These are phyloP conservation scores for Melanotaenia boesemani DNA, from an alignment of 2,797 vertebrate genomes.

Conservation along the genomic window DNA sequence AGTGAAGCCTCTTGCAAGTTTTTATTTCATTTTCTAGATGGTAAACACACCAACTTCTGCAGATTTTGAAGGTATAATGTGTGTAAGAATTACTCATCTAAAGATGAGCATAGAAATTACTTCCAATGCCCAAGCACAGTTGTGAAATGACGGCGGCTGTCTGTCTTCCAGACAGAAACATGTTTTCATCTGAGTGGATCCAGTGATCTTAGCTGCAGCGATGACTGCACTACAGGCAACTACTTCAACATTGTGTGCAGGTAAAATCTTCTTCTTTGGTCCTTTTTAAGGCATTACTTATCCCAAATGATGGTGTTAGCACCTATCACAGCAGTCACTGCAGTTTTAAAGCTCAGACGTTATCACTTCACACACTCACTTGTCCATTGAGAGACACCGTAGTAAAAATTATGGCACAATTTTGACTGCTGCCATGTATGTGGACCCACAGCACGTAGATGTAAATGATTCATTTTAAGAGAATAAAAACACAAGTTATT, in stretches of 20 bases:
- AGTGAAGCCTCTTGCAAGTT: background rate
- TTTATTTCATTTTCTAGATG: background rate
- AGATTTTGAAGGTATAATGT: background rate
- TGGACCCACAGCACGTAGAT: too few species aligned
- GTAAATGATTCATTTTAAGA: too few species aligned
- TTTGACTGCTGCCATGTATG: background rate
- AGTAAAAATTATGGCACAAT: background rate
- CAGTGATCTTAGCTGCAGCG: background rate
- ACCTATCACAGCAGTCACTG: background rate
- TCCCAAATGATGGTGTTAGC: background rate
- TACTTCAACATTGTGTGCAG: background rate
- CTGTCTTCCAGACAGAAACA: background rate
- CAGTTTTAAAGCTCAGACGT: background rate
- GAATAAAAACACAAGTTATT: too few species aligned
- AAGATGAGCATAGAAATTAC: background rate
- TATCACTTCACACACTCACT: background rate
- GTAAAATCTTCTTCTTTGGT: background rate
- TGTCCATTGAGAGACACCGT: background rate
- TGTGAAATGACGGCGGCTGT: background rate
- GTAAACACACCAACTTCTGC: background rate
- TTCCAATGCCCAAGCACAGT: background rate
- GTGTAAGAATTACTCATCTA: background rate
- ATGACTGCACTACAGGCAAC: background rate
- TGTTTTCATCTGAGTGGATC: background rate
- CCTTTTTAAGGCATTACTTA: background rate